A percentile compares a stretch with the other conserved stretches of the same genome.
phyloP scores from a whole-genome alignment of 2,797 vertebrate species.

The Sphenodon punctatus region DNA sequence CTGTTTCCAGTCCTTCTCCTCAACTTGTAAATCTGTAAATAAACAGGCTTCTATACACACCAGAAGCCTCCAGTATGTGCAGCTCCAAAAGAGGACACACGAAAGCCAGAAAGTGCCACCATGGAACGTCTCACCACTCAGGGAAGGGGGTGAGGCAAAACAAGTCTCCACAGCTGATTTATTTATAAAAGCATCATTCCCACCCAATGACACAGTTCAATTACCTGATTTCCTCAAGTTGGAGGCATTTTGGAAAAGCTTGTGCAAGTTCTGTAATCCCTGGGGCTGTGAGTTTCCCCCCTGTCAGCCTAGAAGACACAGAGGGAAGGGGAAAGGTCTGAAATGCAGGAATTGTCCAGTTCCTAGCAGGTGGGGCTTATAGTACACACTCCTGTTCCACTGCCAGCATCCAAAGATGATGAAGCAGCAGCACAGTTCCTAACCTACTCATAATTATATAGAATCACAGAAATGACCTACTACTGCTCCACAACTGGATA shows the following conservation, averaged over 20 bases:
- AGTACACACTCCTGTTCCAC: accelerated
- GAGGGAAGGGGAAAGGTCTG: background rate
- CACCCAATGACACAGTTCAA: background rate
- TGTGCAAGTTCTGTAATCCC: constrained; percentile 78
- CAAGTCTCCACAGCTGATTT: no score
- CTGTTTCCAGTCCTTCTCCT: no score
- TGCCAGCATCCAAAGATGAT: background rate
- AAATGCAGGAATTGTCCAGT: accelerated
- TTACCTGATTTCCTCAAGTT: constrained; percentile 87
- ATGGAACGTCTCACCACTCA: no score
- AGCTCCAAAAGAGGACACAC: no score
- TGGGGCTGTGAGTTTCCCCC: constrained; percentile 76
- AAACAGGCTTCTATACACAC: no score
- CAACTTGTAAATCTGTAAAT: no score
- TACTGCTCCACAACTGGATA: no score
- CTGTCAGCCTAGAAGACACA: constrained; percentile 76
- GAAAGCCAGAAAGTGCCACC: no score
- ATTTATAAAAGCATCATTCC: background rate
- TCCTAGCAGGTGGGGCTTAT: accelerated
- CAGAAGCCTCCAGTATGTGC: no score
- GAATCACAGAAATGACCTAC: no score
- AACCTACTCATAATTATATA: no score
- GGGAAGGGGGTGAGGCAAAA: no score
- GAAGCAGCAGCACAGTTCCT: background rate
- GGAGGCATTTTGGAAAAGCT: constrained; percentile 76